These are phyloP conservation scores for Desmophyllum pertusum DNA, from an alignment of 92 coral and sea anemone genomes.

Conservation along the genomic window DNA sequence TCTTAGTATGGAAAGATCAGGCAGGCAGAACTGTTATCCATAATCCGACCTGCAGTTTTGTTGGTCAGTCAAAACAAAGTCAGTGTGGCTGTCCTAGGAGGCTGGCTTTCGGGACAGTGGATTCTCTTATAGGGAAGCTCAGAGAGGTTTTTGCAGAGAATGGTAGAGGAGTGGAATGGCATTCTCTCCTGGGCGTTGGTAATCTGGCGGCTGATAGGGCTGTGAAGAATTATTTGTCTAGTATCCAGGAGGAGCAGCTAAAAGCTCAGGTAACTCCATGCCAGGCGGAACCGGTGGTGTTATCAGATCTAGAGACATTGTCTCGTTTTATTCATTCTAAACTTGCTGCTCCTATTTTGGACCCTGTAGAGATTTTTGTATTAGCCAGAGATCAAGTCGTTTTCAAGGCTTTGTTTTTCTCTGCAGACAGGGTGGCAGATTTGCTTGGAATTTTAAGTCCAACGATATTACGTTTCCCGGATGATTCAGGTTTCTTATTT, in stretches of 20 bases:
- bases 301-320: background rate
- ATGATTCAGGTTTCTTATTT: conserved; percentile 21
- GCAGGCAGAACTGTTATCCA: conserved; percentile 28
- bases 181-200: conserved; percentile 2
- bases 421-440: conserved; percentile 34
- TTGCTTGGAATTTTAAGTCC: conserved; percentile 9
- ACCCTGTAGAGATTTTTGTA: background rate
- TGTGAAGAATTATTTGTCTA: background rate
- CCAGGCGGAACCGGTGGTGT: conserved; percentile 32
- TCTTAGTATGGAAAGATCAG: conserved; percentile 43
- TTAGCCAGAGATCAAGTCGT: conserved; percentile 13
- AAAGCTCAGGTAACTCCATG: conserved; percentile 18
- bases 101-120: conserved; percentile 40
- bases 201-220: conserved; percentile 17
- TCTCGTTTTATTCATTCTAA: background rate
- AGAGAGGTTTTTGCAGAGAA: conserved; percentile 12
- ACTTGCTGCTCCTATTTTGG: no score
- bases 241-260: conserved; percentile 27
- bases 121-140: conserved; percentile 32
- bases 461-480: conserved; percentile 14
- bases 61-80: no score
- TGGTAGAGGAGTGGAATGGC: conserved; percentile 24
- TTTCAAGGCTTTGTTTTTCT: conserved; percentile 18
- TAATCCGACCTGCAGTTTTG: conserved; percentile 9
- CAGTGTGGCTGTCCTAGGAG: conserved; percentile 22